Evolutionary conservation across 2,888 invertebrate species (phyloP).

Genomic region (Ctena decussata): DNA sequence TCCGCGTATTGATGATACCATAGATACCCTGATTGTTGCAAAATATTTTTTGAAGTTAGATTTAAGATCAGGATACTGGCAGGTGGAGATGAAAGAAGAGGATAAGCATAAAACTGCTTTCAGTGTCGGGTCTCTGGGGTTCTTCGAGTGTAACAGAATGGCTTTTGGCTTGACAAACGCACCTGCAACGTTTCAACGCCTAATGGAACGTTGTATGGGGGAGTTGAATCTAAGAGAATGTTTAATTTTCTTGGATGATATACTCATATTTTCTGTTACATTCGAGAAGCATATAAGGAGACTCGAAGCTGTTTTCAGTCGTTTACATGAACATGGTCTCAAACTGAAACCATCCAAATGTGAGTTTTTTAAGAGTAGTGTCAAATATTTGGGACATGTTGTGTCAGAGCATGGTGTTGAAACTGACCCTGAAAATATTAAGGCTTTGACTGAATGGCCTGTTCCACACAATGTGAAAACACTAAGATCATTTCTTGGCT

Average conservation of each 20-base stretch:
- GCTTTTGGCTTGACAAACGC: too few relatives aligned
- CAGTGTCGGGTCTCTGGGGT: too few relatives aligned
- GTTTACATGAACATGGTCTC: constrained; percentile 36
- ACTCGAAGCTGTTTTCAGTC: constrained; percentile 39
- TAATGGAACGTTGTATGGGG: too few relatives aligned
- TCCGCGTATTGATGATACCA: too few relatives aligned
- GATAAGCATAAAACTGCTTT: too few relatives aligned
- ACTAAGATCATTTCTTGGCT: constrained; percentile 48
- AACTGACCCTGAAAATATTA: constrained; percentile 33
- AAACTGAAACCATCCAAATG: constrained; percentile 54
- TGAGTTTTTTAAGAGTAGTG: constrained; percentile 47
- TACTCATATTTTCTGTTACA: background rate
- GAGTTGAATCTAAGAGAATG: too few relatives aligned
- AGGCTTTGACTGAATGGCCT: constrained; percentile 37
- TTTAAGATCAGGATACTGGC: too few relatives aligned
- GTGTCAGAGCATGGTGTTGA: constrained; percentile 44
- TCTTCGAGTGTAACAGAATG: too few relatives aligned
- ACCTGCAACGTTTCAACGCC: too few relatives aligned
- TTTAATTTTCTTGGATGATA: background rate
- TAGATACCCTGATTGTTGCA: too few relatives aligned
- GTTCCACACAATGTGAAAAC: constrained; percentile 36
- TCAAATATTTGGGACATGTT: constrained; percentile 56
- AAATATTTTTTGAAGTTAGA: too few relatives aligned
- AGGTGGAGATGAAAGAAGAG: too few relatives aligned
- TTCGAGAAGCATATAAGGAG: constrained; percentile 12